Base-by-base conservation (phyloP, 2,113 vertebrate genomes). In the Camelus bactrianus region DNA sequence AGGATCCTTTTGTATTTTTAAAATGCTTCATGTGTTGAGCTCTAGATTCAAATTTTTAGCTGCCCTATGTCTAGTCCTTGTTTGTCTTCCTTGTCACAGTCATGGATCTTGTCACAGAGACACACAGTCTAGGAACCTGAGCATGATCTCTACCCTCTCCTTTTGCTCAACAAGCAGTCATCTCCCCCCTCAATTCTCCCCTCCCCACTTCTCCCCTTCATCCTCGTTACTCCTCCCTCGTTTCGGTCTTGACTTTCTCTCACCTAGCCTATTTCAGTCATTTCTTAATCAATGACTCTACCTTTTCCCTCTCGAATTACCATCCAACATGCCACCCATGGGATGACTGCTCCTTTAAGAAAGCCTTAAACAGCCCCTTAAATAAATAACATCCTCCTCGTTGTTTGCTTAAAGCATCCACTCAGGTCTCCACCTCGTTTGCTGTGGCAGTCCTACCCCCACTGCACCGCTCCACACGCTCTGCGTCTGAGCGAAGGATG, bases 381-480 rank as follows among this genome's bases (percentile, higher is more conserved):
- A 72, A 48, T 56, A 81, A 75, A 46, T 19, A 64, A 9, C 54
- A 62, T 30, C 1, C 12, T 11, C 24, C 46, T 42, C 26, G 24
- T 50, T 30, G 35, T 83, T 73, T 84, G 26, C 54, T 81, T 83
- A 35, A 6, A 73, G 42, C 3, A 32, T 58, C 2, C 13, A 6
- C 16, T 48, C 32, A n/a, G 35, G 35, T 60, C 70, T 50, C n/a
- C 54, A 62, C 32, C 50, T 56, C 24, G 32, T 28, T 79, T 24
- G 42, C 10, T 50, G 13, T 52, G 22, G 35, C 2, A 76, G 56
- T 15, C 4, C 38, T 20, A 32, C 12, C 14, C 16, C 9, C 6
- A 17, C 1, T 0, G 13, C 24, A 9, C 26, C 20, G 50, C 2
- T 30, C 14, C 50, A 32, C 6, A 48, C 1, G 15, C 6, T 32